Percentiles rank a stretch among this genome's conserved stretches.
These are phyloP conservation scores for Hestina assimilis DNA, from an alignment of 1,140 invertebrate species.

Conservation along the genomic window DNA sequence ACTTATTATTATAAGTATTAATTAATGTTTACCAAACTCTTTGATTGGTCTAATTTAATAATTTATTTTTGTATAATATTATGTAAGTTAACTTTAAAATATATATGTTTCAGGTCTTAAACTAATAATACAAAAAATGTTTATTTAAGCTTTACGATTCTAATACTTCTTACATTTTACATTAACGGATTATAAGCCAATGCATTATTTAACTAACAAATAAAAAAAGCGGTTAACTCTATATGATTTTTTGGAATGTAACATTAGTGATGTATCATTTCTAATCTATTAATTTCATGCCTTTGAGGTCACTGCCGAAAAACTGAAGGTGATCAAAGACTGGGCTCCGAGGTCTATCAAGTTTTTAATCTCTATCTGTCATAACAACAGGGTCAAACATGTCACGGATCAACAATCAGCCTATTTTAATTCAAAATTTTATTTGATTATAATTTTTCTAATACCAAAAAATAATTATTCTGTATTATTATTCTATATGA, in stretches of 20 bases:
- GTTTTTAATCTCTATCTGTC: constrained; percentile 2
- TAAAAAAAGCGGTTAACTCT: not conserved
- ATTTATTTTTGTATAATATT: no score
- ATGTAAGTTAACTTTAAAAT: no score
- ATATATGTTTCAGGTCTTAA: no score
- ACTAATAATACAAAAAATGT: no score
- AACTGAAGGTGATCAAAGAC: constrained; percentile 16
- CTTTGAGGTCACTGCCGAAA: constrained; percentile 13
- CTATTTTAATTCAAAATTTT: not conserved
- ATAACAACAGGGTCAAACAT: constrained; percentile 26
- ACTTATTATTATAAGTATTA: no score
- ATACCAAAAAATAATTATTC: no score
- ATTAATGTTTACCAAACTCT: no score
- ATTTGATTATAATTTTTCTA: not conserved
- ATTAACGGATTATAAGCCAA: not conserved
- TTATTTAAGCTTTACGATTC: not conserved
- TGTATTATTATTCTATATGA: no score
- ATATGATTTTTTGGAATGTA: not conserved
- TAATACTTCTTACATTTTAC: no score
- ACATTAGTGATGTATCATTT: not conserved
- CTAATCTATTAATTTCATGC: not conserved
- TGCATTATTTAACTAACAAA: not conserved
- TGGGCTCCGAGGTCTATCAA: constrained; percentile 25
- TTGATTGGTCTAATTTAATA: no score
- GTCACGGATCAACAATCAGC: constrained; percentile 7